Conservation (phyloP, 2,888 invertebrate species). For the Pardosa pseudoannulata region DNA sequence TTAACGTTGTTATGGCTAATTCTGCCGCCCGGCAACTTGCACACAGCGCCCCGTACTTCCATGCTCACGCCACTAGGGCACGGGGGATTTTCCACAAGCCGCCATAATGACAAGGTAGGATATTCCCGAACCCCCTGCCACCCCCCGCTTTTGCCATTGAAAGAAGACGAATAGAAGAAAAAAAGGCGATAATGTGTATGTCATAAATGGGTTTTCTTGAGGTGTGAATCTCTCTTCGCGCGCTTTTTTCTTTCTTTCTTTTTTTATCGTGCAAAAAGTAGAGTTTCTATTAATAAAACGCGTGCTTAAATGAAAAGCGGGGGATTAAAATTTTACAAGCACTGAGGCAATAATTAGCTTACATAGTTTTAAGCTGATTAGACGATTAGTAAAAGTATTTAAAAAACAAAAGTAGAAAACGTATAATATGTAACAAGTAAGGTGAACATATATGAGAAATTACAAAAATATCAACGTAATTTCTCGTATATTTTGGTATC, state of each 20-base stretch:
- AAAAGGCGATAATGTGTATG: not conserved
- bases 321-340: too few species aligned
- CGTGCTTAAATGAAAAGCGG: too few species aligned
- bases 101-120: conserved; percentile 5
- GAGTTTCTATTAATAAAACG: too few species aligned
- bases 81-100: conserved; percentile 57
- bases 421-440: too few species aligned
- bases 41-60: conserved; percentile 42
- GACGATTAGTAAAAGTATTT: too few species aligned
- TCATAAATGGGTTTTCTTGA: not conserved
- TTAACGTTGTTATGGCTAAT: conserved; percentile 28
- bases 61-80: not conserved
- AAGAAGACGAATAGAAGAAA: not conserved
- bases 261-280: not conserved
- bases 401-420: too few species aligned
- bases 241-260: not conserved
- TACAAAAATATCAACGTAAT: too few species aligned
- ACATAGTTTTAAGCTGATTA: too few species aligned
- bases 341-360: too few species aligned
- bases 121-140: not conserved
- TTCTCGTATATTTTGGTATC: too few species aligned
- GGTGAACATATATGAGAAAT: too few species aligned
- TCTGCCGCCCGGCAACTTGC: conserved; percentile 37
- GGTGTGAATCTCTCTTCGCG: too few species aligned
- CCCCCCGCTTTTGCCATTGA: not conserved